These are phyloP conservation scores for Dascillus cervinus DNA, from an alignment of 2,888 invertebrate species.

Conservation along the genomic window DNA sequence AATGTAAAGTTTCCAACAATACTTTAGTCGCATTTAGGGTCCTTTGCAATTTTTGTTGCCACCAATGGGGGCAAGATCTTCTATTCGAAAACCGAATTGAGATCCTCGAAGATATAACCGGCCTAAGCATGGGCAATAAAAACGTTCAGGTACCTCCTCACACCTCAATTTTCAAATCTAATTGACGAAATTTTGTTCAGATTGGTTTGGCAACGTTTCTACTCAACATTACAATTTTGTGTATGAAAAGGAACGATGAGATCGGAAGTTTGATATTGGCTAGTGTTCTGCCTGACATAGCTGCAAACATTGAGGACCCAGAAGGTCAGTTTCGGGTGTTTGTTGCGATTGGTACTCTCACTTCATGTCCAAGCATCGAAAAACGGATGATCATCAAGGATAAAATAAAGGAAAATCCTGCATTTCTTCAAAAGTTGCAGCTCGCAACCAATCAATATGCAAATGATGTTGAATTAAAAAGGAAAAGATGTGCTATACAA, in stretches of 20 bases:
- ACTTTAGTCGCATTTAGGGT: conserved; percentile 71
- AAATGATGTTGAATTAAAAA: conserved; percentile 45
- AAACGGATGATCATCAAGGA: conserved; percentile 43
- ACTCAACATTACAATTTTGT: conserved; percentile 62
- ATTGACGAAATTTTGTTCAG: conserved; percentile 41
- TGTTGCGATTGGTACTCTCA: conserved; percentile 69
- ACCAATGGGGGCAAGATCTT: conserved; percentile 56
- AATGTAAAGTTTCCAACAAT: conserved; percentile 54
- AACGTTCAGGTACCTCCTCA: conserved; percentile 57
- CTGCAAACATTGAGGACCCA: conserved; percentile 52
- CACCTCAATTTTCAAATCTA: neutral
- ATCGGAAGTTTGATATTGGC: conserved; percentile 44
- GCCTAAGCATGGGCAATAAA: conserved; percentile 50
- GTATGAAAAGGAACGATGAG: conserved; percentile 49
- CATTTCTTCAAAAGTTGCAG: conserved; percentile 33
- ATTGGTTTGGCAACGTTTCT: conserved; percentile 66
- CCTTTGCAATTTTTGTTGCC: conserved; percentile 74
- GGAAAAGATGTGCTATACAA: conserved; percentile 36
- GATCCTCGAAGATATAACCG: conserved; percentile 47
- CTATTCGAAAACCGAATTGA: conserved; percentile 51
- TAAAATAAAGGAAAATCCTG: conserved; percentile 33
- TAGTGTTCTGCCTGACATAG: conserved; percentile 48
- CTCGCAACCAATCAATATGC: conserved; percentile 39
- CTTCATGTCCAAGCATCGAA: conserved; percentile 43
- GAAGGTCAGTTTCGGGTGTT: conserved; percentile 72